Base-by-base conservation (phyloP, 1,140 invertebrate genomes). In the Neotoxoptera formosana region DNA sequence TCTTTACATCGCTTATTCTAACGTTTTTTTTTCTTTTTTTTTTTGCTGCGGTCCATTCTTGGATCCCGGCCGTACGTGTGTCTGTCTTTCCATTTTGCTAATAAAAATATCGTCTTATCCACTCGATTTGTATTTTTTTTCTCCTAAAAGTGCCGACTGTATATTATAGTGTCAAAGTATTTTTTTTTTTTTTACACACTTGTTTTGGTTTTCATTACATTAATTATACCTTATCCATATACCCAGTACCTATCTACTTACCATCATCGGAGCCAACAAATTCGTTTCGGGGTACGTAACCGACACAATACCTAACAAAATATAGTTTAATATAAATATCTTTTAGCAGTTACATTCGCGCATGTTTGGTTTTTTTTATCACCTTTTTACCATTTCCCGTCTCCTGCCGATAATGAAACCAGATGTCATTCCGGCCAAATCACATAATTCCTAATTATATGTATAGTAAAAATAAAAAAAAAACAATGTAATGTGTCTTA, bases 261-360 rank as follows among this genome's bases (percentile, higher is more conserved):
- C 21, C 84, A 30, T 30, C 84, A 86, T 30, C 41, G 84, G 41
- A 86, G 41, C 14, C 84, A 45, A 86, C 45, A 17, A 86, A 86
- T 86, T 86, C 41, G 41, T 47, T 30, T 86, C 23, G 84, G 84
- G 84, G 84, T 86, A 86, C 25, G 84, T 86, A 86, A 86, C 84
- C 41, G 84, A 86, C 2, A 47, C 45, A 86, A 47, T 86, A 76
- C 11, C 25, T 60, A 60, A 60, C 30, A 86, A 86, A 86, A 21
- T 81, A 36, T 36, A 81, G 30, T 60, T n/a, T n/a, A 67, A 60
- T 60, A 60, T 60, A 11, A 20, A 8, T 81, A 36, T 81, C 7
- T 21, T 81, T 81, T 11, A 81, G 34, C 76, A 7, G n/a, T 67
- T 4, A 11, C 60, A 14, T 67, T 14, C 34, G 20, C 23, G 76